Conservation (phyloP, 1,140 invertebrate genomes). For the Eueides isabella region DNA sequence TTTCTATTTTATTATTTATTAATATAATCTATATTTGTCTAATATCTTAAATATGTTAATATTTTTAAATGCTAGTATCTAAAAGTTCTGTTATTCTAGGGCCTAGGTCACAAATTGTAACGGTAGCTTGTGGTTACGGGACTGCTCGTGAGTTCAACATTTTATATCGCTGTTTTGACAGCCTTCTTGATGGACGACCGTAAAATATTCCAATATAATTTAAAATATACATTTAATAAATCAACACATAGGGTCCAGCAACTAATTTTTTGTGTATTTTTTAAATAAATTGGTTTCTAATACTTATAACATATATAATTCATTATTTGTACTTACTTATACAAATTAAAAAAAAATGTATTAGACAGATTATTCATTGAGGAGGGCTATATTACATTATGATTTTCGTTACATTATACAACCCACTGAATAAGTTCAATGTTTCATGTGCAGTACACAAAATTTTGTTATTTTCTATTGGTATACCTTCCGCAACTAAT, state of each 20-base stretch:
- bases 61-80: not conserved
- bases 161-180: slow-evolving; percentile 41
- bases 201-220: slow-evolving; percentile 21
- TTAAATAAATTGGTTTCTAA: not conserved
- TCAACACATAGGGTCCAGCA: not conserved
- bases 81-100: slow-evolving; percentile 24
- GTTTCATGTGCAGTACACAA: too few species aligned
- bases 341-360: too few species aligned
- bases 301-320: not conserved
- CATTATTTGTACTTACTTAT: too few species aligned
- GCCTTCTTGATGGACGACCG: slow-evolving; percentile 17
- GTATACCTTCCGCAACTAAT: not conserved
- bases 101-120: slow-evolving; percentile 36
- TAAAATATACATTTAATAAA: not conserved
- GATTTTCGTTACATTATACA: too few species aligned
- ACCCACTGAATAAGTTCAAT: too few species aligned
- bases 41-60: not conserved
- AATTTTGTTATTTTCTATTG: too few species aligned
- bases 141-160: slow-evolving; percentile 33
- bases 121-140: slow-evolving; percentile 36
- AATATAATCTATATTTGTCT: not conserved
- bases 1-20: too few species aligned
- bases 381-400: too few species aligned
- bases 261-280: not conserved
- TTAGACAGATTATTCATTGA: too few species aligned